Conservation (phyloP, 2,888 invertebrate species). For the Zaprionus lineosus region DNA sequence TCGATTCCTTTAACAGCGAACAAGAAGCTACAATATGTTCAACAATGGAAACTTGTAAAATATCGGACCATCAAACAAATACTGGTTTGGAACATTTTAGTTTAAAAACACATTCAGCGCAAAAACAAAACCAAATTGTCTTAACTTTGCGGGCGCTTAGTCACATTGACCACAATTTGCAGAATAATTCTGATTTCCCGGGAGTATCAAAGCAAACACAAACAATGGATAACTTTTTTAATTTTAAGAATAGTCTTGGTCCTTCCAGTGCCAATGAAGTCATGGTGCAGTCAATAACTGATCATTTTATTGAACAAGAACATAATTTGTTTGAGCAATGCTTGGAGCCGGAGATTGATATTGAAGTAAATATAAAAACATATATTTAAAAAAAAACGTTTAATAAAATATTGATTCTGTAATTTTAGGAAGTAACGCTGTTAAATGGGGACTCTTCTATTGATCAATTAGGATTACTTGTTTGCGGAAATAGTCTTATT, state of each 20-base stretch:
- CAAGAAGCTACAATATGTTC: conserved; percentile 12
- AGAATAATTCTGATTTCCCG: neutral
- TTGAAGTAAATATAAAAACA: conserved; percentile 83
- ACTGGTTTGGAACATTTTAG: no score
- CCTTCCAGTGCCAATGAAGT: conserved; percentile 21
- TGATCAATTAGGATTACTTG: conserved; percentile 87
- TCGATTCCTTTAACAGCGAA: neutral
- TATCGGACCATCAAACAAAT: conserved; percentile 6
- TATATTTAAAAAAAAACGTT: neutral
- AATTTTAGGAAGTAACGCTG: conserved; percentile 86
- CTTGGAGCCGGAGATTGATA: conserved; percentile 84
- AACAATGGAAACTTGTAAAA: conserved; percentile 13
- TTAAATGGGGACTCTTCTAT: conserved; percentile 84
- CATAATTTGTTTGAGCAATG: conserved; percentile 84
- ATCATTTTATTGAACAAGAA: conserved; percentile 80
- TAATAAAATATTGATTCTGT: neutral
- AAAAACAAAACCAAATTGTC: conserved; percentile 40
- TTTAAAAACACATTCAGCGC: neutral
- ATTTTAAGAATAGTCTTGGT: conserved; percentile 10
- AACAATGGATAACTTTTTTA: conserved; percentile 82
- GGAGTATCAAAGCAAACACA: conserved; percentile 83
- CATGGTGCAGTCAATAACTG: conserved; percentile 55
- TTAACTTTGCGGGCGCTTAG: conserved; percentile 42
- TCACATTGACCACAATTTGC: neutral
- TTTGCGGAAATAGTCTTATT: conserved; percentile 84